Evolutionary conservation across 2,797 vertebrate species (phyloP).

Genomic region (Prionace glauca): DNA sequence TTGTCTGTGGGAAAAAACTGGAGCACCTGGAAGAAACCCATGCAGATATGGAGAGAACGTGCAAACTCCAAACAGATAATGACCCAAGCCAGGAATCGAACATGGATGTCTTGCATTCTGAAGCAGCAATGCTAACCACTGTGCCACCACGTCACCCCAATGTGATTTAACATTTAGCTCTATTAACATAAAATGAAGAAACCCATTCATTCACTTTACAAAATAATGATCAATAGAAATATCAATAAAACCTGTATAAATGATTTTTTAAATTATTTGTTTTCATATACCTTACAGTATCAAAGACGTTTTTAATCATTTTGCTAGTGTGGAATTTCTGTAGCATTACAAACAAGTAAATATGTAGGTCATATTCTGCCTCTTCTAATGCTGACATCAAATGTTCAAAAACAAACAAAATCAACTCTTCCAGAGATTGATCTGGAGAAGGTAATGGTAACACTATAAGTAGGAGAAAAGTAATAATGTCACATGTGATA

Average conservation of each 20-base stretch:
- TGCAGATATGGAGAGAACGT: no score
- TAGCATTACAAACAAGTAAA: neutral
- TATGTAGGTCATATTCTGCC: neutral
- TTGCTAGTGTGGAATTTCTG: neutral
- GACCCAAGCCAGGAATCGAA: no score
- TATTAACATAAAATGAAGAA: neutral
- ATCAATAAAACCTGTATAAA: neutral
- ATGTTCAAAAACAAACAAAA: neutral
- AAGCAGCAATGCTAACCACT: no score
- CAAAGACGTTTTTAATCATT: neutral
- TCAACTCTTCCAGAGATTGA: neutral
- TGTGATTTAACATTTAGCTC: neutral
- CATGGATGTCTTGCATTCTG: no score
- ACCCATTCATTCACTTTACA: neutral
- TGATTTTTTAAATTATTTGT: no score
- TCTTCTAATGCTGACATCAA: neutral
- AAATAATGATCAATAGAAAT: neutral
- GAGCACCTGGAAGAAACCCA: no score
- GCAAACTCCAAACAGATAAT: no score
- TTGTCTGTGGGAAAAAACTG: no score
- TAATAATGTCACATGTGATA: neutral
- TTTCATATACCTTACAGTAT: neutral
- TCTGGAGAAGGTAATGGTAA: neutral
- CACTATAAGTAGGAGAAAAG: neutral
- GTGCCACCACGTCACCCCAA: no score